Evolutionary conservation across 2,113 vertebrate species (phyloP), one percentile per base, ranked within the genome.

Genomic region (Chaetops frenatus): DNA sequence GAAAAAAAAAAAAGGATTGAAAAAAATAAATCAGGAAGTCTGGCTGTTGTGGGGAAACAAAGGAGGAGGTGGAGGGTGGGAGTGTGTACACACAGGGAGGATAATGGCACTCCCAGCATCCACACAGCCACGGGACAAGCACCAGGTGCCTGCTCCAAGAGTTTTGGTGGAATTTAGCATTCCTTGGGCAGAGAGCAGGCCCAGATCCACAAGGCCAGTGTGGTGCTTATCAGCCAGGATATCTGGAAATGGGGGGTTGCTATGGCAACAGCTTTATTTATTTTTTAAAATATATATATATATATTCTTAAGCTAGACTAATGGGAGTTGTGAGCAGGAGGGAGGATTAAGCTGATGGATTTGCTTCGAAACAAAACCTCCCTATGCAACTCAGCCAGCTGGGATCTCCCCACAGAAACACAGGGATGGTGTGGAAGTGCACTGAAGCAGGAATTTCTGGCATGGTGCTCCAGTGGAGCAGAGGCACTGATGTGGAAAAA

Each of bases 341-440:
- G 40, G 84, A 89, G 57, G 93, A 40, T 84, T 81, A 88, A 95
- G 70, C 35, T 3, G 20, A 79, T 21, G 76, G 88, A 81, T 94
- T 86, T 62, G n/a, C 69, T 92, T 50, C 87, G 92, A 82, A 93
- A 90, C 85, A 93, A 94, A 96, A 47, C 31, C 69, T 90, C 44
- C 9, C 35, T 6, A 61, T 45, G 65, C 36, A 78, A 17, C 62
- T 35, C 53, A 54, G 12, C 50, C 80, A n/a, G 40, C 90, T 94
- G 78, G 24, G 90, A 58, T 10, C 81, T 76, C 28, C 21, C 7
- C 36, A 56, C 18, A 29, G 7, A 27, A 87, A n/a, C 47, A 14
- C 57, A 15, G 4, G 69, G 65, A 29, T 54, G 16, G 36, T 6
- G 48, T 33, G 53, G 69, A 11, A 79, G 66, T 67, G 27, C 50